Evolutionary conservation across 2,113 vertebrate species (phyloP).

Genomic region (Calonectris borealis): DNA sequence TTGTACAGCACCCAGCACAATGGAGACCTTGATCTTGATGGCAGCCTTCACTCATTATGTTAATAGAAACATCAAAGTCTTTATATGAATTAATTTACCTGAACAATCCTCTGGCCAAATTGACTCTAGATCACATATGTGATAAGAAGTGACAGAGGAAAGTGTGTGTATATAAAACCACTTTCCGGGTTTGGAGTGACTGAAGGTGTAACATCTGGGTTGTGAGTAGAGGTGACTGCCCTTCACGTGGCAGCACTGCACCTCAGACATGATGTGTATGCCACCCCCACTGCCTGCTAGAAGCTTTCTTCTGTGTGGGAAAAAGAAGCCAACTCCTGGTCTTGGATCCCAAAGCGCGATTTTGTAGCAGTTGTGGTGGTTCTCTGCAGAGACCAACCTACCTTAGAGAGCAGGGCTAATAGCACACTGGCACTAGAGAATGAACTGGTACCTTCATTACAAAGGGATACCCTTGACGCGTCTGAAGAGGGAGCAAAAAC

Average conservation of each 20-base stretch:
- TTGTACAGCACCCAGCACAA: not conserved
- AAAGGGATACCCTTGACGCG: not conserved
- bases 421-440: no score
- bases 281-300: not conserved
- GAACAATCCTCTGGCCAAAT: not conserved
- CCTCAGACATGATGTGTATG: not conserved
- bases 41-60: not conserved
- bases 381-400: not conserved
- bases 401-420: not conserved
- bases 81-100: not conserved
- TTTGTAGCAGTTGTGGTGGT: not conserved
- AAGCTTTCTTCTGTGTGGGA: not conserved
- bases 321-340: not conserved
- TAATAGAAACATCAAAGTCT: not conserved
- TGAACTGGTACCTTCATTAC: not conserved
- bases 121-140: not conserved
- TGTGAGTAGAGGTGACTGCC: not conserved
- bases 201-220: not conserved
- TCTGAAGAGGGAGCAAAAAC: not conserved
- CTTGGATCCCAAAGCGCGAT: not conserved
- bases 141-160: not conserved
- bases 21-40: not conserved
- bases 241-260: not conserved
- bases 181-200: not conserved
- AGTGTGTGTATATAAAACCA: not conserved